Evolutionary conservation across 2,113 vertebrate species (phyloP).

Genomic region (Hydropotes inermis): DNA sequence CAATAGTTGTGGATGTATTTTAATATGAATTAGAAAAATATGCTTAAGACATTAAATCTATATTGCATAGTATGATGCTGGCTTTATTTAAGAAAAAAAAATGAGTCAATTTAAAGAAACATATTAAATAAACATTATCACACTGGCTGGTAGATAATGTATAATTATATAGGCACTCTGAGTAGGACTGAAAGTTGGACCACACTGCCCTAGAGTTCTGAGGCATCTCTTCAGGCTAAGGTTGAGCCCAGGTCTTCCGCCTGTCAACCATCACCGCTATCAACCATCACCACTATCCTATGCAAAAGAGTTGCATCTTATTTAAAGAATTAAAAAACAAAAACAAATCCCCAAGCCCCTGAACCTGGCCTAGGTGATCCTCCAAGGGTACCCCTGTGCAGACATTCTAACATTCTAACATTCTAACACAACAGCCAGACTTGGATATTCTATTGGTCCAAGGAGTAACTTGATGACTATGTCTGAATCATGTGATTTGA

Average conservation of each 20-base stretch:
- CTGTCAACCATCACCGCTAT: not conserved
- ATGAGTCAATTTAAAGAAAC: not conserved
- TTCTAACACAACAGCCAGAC: not conserved
- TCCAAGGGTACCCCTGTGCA: not conserved
- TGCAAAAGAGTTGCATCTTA: not conserved
- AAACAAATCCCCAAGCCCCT: not conserved
- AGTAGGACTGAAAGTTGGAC: not conserved
- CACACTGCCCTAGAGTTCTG: not conserved
- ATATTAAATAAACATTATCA: conserved; percentile 8
- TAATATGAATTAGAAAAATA: conserved; percentile 27
- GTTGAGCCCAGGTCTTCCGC: not conserved
- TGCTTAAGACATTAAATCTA: not conserved
- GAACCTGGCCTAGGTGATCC: not conserved
- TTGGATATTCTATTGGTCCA: not conserved
- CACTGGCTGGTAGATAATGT: not conserved
- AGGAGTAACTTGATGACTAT: not conserved
- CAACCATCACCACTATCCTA: not conserved
- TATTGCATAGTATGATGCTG: not conserved
- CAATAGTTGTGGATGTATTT: not conserved
- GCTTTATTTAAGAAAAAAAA: conserved; percentile 31
- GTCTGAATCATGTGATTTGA: conserved; percentile 20
- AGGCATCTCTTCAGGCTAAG: not conserved
- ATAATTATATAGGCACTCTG: not conserved
- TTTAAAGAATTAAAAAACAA: not conserved
- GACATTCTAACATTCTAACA: conserved; percentile 35